Evolutionary conservation across 2,888 invertebrate genomes (phyloP).

Genomic region (Carcina quercana): DNA sequence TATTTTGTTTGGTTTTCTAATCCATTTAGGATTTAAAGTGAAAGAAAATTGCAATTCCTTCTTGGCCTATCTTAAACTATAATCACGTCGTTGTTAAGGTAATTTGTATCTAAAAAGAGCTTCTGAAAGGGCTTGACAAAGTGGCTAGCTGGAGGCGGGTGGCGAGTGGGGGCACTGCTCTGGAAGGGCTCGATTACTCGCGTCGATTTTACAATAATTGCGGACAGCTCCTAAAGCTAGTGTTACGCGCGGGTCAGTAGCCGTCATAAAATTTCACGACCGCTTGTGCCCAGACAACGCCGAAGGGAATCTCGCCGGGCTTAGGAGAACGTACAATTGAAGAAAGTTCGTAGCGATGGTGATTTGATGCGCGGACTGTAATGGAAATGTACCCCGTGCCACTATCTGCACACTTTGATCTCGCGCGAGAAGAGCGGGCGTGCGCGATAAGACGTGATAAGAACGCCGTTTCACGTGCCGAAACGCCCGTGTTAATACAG

Average conservation of each 20-base stretch:
- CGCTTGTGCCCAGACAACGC: constrained; percentile 32
- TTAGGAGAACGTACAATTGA: constrained; percentile 22
- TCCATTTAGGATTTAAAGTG: no score
- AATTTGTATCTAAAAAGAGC: constrained; percentile 40
- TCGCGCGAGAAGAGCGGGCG: constrained; percentile 19
- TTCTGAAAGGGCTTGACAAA: constrained; percentile 42
- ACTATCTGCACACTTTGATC: constrained; percentile 26
- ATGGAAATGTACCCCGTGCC: constrained; percentile 28
- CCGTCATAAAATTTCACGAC: constrained; percentile 56
- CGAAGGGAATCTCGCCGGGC: constrained; percentile 33
- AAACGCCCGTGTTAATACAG: constrained; percentile 23
- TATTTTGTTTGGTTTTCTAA: no score
- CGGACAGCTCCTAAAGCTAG: constrained; percentile 45
- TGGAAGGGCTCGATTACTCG: constrained; percentile 35
- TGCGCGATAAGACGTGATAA: constrained; percentile 24
- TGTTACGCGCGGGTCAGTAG: constrained; percentile 50
- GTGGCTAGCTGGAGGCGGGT: constrained; percentile 35
- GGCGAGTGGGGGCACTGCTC: constrained; percentile 21
- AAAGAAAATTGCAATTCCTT: constrained; percentile 15
- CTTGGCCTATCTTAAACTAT: constrained; percentile 30
- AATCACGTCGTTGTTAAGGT: constrained; percentile 30
- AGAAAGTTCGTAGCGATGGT: constrained; percentile 25
- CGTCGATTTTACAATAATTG: constrained; percentile 52
- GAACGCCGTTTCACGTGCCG: constrained; percentile 23
- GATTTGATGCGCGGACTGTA: constrained; percentile 29